These are phyloP conservation scores for Mormyrus lacerda DNA, from an alignment of 2,113 vertebrate species.

Conservation along the genomic window DNA sequence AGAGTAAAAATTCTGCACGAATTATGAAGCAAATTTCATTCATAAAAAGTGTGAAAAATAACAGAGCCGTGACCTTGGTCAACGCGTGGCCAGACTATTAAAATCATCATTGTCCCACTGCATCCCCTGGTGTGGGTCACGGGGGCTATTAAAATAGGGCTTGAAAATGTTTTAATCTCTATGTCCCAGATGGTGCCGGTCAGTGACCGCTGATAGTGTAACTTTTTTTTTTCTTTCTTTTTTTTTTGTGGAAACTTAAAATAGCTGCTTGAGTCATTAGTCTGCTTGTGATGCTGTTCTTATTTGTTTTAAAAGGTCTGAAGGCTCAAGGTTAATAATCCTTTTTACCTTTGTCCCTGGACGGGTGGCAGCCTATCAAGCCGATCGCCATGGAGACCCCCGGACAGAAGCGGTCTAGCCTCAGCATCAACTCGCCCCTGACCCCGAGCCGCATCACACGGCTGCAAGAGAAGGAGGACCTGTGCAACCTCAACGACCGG, in stretches of 20 bases:
- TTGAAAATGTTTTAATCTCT: conserved; percentile 4
- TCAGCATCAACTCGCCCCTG: conserved; percentile 46
- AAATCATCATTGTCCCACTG: background rate
- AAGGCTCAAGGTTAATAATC: background rate
- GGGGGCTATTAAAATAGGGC: background rate
- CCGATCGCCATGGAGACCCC: conserved; percentile 76
- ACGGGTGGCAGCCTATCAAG: background rate
- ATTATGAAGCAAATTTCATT: background rate
- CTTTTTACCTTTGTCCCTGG: background rate
- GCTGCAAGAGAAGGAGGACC: conserved; percentile 93
- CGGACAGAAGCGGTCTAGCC: conserved; percentile 66
- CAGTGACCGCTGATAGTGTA: background rate
- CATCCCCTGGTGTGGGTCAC: background rate
- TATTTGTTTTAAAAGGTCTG: background rate
- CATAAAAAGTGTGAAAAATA: background rate
- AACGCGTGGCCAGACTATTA: background rate
- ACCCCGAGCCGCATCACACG: conserved; percentile 88
- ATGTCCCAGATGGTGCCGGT: background rate
- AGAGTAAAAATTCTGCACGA: background rate
- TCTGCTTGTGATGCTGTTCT: background rate
- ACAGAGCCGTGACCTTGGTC: background rate
- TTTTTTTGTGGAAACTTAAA: background rate
- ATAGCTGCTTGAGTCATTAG: background rate
- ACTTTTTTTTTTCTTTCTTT: background rate
- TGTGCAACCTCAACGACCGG: conserved; percentile 92